Evolutionary conservation across 2,797 vertebrate genomes (phyloP).

Genomic region (Setipinna tenuifilis): DNA sequence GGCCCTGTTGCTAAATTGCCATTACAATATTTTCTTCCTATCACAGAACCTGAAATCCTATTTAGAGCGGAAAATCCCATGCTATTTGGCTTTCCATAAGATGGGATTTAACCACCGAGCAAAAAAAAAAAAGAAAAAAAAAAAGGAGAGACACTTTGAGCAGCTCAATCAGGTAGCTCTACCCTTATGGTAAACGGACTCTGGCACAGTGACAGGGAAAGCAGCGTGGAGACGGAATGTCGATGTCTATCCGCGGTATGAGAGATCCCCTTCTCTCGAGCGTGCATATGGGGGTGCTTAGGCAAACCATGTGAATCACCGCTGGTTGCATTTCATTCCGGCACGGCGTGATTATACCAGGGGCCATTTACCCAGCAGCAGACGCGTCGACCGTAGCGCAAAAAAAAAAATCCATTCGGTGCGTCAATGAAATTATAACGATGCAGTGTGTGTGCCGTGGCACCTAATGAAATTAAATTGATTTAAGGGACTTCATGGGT

Average conservation of each 20-base stretch:
- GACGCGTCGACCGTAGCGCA: conserved; percentile 69
- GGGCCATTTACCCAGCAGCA: conserved; percentile 70
- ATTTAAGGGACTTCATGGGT: conserved; percentile 74
- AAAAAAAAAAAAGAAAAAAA: not conserved
- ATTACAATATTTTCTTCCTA: not conserved
- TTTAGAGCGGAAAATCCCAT: not conserved
- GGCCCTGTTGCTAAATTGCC: not conserved
- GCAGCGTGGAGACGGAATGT: not conserved
- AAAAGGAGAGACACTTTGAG: not conserved
- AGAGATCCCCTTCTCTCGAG: not conserved
- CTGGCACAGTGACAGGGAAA: not conserved
- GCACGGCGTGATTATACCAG: not conserved
- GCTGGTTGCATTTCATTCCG: conserved; percentile 12
- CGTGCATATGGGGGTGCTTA: conserved; percentile 19
- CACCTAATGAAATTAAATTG: conserved; percentile 79
- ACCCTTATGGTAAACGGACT: not conserved
- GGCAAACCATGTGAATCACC: conserved; percentile 26
- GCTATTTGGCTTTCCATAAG: not conserved
- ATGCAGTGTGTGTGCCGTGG: conserved; percentile 71
- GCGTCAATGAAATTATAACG: conserved; percentile 81
- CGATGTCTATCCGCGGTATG: not conserved
- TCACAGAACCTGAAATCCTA: not conserved
- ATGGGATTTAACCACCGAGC: too few relatives aligned
- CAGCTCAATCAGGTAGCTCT: not conserved
- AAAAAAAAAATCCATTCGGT: conserved; percentile 71